Percentiles rank a stretch among this genome's conserved stretches.
These are phyloP conservation scores for Criorhina ranunculi DNA, from an alignment of 2,888 invertebrate genomes.

Conservation along the genomic window DNA sequence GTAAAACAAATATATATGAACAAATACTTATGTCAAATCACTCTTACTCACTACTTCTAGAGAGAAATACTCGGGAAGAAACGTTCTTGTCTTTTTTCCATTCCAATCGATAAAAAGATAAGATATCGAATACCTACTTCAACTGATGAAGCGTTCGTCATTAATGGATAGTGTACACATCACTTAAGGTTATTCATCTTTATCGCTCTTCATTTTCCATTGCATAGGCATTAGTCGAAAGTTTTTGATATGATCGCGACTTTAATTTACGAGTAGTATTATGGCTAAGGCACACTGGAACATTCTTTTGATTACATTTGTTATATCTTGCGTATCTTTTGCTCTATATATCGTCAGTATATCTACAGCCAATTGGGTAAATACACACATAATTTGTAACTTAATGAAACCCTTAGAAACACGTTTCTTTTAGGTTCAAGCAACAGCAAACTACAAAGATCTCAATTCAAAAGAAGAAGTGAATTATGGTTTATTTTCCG, in stretches of 20 bases:
- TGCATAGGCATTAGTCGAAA: constrained; percentile 1
- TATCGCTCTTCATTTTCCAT: neutral
- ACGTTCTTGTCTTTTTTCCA: constrained; percentile 6
- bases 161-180: neutral
- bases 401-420: neutral
- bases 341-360: constrained; percentile 77
- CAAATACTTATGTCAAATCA: neutral
- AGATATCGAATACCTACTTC: constrained; percentile 37
- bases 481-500: constrained; percentile 79
- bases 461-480: constrained; percentile 74
- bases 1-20: too few relatives aligned
- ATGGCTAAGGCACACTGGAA: constrained; percentile 78
- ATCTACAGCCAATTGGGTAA: constrained; percentile 79
- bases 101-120: constrained; percentile 31
- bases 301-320: constrained; percentile 75
- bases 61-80: neutral
- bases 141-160: constrained; percentile 11
- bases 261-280: neutral
- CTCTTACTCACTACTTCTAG: neutral
- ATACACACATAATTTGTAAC: neutral
- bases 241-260: neutral
- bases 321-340: constrained; percentile 77
- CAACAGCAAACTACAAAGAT: constrained; percentile 72
- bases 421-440: constrained; percentile 70
- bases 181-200: neutral